phyloP scores from a whole-genome alignment of 2,113 vertebrate genomes.

The Phodopus roborovskii region DNA sequence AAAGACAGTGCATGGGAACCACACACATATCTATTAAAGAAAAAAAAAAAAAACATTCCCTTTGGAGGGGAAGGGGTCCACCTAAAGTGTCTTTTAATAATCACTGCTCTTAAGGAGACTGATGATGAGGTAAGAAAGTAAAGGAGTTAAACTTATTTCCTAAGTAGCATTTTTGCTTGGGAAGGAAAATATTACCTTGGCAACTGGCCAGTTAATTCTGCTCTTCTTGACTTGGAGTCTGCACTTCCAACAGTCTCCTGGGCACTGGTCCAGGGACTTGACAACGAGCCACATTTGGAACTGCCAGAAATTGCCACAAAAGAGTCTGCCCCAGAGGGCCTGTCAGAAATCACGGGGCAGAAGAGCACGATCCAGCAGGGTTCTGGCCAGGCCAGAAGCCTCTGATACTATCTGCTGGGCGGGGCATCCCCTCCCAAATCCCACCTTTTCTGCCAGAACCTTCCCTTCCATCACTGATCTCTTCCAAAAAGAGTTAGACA shows the following conservation, averaged over 20 bases:
- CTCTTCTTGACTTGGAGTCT: slow-evolving; percentile 77
- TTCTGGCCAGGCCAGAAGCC: background rate
- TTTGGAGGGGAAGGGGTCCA: background rate
- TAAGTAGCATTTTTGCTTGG: slow-evolving; percentile 70
- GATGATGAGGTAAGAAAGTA: slow-evolving; percentile 59
- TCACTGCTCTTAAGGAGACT: slow-evolving; percentile 29
- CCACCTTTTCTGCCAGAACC: slow-evolving; percentile 42
- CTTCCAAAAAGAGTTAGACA: background rate
- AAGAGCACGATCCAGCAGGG: background rate
- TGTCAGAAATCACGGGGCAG: slow-evolving; percentile 70
- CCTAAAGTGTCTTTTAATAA: slow-evolving; percentile 24
- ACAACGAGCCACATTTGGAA: slow-evolving; percentile 70
- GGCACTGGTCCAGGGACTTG: slow-evolving; percentile 72
- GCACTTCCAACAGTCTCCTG: slow-evolving; percentile 74
- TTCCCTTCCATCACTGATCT: slow-evolving; percentile 25
- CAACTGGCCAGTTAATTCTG: slow-evolving; percentile 71
- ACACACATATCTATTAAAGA: slow-evolving; percentile 2
- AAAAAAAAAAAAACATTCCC: slow-evolving; percentile 14
- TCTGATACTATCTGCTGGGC: background rate
- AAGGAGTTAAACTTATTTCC: slow-evolving; percentile 67
- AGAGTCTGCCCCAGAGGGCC: slow-evolving; percentile 64
- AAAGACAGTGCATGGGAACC: background rate
- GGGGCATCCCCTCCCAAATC: background rate
- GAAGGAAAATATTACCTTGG: slow-evolving; percentile 78
- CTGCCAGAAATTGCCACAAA: slow-evolving; percentile 76